Percentiles rank a stretch among this genome's conserved stretches.
These are phyloP conservation scores for Styela clava DNA, from an alignment of 23 tunicate species.

Conservation along the genomic window DNA sequence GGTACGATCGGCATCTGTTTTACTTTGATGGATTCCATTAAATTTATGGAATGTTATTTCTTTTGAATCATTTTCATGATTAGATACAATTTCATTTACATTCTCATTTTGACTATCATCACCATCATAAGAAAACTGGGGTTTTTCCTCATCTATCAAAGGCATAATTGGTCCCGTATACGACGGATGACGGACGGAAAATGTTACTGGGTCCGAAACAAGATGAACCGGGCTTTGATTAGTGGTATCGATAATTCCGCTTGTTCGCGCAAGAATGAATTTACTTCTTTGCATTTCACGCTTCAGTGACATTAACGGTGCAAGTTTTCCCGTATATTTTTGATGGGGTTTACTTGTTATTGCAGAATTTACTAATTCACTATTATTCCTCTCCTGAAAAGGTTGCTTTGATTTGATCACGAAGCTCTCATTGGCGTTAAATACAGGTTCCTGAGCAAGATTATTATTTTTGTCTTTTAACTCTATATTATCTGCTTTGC, in stretches of 20 bases:
- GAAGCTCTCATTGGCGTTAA: slow-evolving; percentile 18
- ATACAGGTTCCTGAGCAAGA: background rate
- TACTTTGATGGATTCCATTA: background rate
- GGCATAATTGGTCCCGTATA: background rate
- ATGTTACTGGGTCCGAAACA: slow-evolving; percentile 22
- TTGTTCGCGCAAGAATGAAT: slow-evolving; percentile 15
- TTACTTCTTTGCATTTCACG: slow-evolving; percentile 14
- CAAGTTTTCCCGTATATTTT: background rate
- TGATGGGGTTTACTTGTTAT: background rate
- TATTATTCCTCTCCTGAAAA: background rate
- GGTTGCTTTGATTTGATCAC: slow-evolving; percentile 19
- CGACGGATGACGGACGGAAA: slow-evolving; percentile 21
- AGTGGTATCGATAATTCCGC: background rate
- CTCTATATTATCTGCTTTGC: background rate
- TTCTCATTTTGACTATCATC: background rate
- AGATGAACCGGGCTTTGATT: slow-evolving; percentile 5
- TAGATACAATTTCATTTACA: too few relatives aligned
- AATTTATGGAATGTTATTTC: background rate
- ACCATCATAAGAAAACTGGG: background rate
- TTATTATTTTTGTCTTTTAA: background rate
- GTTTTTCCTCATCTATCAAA: background rate
- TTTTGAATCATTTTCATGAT: too few relatives aligned
- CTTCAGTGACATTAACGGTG: slow-evolving; percentile 1
- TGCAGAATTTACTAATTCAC: background rate
- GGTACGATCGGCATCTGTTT: background rate